Conservation (phyloP, 2,888 invertebrate genomes). For the Erynnis tages region DNA sequence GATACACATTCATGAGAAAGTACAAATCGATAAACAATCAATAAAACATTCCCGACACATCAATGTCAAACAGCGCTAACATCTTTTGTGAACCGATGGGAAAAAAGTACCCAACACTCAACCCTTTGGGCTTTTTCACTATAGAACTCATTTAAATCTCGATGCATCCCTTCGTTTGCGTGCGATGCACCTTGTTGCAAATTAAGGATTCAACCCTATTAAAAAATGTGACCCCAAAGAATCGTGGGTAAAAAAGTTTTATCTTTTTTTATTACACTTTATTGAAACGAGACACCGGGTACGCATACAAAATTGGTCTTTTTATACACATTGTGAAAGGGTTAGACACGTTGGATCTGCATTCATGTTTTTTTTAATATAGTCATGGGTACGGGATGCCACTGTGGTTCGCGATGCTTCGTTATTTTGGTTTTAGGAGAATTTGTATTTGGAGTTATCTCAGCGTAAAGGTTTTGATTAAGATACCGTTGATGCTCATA, state of each 20-base stretch:
- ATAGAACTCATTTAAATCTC: slow-evolving; percentile 75
- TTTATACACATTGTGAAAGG: slow-evolving; percentile 44
- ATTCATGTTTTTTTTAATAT: slow-evolving; percentile 55
- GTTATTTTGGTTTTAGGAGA: slow-evolving; percentile 67
- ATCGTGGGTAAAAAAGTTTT: slow-evolving; percentile 78
- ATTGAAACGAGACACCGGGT: slow-evolving; percentile 81
- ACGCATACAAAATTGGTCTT: slow-evolving; percentile 78
- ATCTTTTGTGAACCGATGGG: slow-evolving; percentile 66
- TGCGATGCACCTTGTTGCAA: slow-evolving; percentile 80
- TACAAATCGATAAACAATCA: slow-evolving; percentile 44
- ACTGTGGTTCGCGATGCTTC: slow-evolving; percentile 69
- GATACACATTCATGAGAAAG: slow-evolving; percentile 13
- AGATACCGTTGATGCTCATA: not conserved
- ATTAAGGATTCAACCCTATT: slow-evolving; percentile 72
- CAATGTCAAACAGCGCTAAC: slow-evolving; percentile 64
- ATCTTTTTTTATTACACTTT: slow-evolving; percentile 70
- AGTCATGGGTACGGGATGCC: slow-evolving; percentile 46
- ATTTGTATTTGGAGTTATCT: slow-evolving; percentile 36
- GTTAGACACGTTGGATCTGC: slow-evolving; percentile 45
- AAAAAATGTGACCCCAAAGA: slow-evolving; percentile 76
- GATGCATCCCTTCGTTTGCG: slow-evolving; percentile 57
- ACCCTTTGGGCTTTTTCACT: slow-evolving; percentile 66
- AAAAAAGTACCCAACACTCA: slow-evolving; percentile 54
- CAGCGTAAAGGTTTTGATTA: not conserved
- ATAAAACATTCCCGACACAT: slow-evolving; percentile 56